A percentile compares a stretch with the other conserved stretches of the same genome.
Conservation (phyloP, 1,140 invertebrate genomes). For the Lucilia cuprina region DNA sequence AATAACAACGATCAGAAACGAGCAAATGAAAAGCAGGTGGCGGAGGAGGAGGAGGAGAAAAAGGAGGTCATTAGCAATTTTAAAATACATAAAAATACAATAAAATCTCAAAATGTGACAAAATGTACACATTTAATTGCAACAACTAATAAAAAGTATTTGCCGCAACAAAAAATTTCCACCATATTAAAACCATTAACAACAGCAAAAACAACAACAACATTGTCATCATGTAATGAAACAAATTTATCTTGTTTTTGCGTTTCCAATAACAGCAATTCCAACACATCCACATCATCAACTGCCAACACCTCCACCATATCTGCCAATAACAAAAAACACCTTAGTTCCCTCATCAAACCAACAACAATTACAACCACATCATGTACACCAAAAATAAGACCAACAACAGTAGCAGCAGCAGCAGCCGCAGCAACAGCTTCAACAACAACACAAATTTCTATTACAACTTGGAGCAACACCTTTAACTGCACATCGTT, state of each 20-base stretch:
- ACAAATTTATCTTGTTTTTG: not conserved
- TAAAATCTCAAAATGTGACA: constrained; percentile 21
- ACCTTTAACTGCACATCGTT: constrained; percentile 23
- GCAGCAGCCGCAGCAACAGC: not conserved
- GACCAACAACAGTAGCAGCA: not conserved
- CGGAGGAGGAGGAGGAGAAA: too few species aligned
- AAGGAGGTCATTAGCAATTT: not conserved
- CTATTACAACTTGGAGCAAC: not conserved
- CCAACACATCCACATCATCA: not conserved
- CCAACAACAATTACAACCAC: not conserved
- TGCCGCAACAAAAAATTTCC: constrained; percentile 13
- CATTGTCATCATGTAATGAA: not conserved
- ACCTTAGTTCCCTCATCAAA: not conserved
- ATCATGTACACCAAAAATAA: not conserved
- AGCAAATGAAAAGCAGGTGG: too few species aligned
- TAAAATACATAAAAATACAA: not conserved
- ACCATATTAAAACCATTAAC: not conserved
- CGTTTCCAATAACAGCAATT: not conserved
- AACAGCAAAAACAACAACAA: not conserved
- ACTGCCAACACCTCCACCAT: not conserved
- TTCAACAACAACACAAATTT: not conserved
- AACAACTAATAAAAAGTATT: not conserved
- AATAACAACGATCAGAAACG: not conserved
- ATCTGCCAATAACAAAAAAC: not conserved
- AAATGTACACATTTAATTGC: constrained; percentile 10